These are phyloP conservation scores for Rhagoletis pomonella DNA, from an alignment of 1,140 invertebrate genomes.

Conservation along the genomic window DNA sequence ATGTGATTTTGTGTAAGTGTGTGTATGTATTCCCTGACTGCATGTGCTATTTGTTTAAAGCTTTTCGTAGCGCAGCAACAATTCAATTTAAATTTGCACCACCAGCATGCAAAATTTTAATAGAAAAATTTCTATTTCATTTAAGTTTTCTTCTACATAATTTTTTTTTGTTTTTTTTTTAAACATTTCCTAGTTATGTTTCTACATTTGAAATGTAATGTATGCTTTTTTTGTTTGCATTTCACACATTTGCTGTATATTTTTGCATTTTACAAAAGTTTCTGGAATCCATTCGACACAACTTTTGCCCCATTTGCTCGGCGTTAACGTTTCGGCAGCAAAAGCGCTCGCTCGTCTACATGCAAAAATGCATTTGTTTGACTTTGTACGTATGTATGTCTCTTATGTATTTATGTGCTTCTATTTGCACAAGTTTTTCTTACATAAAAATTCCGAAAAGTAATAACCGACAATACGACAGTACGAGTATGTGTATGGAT, in stretches of 20 bases:
- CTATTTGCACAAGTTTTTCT: constrained; percentile 22
- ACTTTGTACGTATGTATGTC: background rate
- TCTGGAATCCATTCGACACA: background rate
- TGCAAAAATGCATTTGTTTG: background rate
- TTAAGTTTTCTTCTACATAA: background rate
- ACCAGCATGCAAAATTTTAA: background rate
- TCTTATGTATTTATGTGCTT: background rate
- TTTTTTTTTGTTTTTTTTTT: background rate
- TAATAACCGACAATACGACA: background rate
- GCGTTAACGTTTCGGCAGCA: background rate
- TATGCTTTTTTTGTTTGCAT: background rate
- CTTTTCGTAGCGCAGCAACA: background rate
- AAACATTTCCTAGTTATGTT: background rate
- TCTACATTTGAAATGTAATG: background rate
- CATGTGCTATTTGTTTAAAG: background rate
- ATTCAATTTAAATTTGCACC: background rate
- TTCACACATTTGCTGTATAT: background rate
- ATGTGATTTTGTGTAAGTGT: background rate
- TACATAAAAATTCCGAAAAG: constrained; percentile 23
- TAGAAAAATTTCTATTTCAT: background rate
- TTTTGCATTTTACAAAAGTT: background rate
- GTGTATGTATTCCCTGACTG: background rate
- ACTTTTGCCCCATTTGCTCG: constrained; percentile 5
- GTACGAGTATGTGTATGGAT: background rate
- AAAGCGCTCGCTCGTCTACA: background rate